phyloP scores from a whole-genome alignment of 2,888 invertebrate genomes.

The Athalia rosae region DNA sequence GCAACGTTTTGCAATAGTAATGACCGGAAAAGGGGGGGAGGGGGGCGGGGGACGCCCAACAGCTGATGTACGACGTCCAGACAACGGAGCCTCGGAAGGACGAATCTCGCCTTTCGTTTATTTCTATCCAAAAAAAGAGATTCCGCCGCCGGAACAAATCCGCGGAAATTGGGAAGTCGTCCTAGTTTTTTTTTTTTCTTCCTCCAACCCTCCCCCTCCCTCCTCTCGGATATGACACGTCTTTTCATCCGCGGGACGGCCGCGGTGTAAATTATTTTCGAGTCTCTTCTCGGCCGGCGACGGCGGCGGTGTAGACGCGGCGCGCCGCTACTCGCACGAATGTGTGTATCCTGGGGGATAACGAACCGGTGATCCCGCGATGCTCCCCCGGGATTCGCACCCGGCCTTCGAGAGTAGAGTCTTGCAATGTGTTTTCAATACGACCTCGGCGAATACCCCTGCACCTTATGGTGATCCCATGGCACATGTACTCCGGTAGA shows the following conservation, averaged over 20 bases:
- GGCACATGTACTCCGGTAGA: conserved; percentile 63
- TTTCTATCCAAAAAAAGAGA: too few relatives aligned
- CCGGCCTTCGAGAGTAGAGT: conserved; percentile 52
- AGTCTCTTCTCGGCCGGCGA: too few relatives aligned
- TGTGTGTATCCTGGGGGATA: conserved; percentile 58
- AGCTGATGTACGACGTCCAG: conserved; percentile 51
- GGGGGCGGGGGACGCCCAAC: conserved; percentile 3
- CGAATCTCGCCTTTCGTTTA: too few relatives aligned
- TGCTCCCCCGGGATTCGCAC: conserved; percentile 57
- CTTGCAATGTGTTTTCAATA: conserved; percentile 60
- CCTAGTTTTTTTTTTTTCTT: too few relatives aligned
- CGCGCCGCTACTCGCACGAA: too few relatives aligned
- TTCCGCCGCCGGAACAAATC: too few relatives aligned
- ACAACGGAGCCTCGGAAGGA: background rate
- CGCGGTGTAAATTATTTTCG: too few relatives aligned
- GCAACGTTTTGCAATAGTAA: conserved; percentile 47
- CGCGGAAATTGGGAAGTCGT: too few relatives aligned
- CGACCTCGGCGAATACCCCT: conserved; percentile 68
- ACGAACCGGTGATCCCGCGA: conserved; percentile 69
- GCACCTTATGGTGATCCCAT: conserved; percentile 73
- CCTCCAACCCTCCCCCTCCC: background rate
- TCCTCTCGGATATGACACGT: too few relatives aligned
- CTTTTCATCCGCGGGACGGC: too few relatives aligned
- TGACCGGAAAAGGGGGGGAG: conserved; percentile 32
- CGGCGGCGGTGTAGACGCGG: too few relatives aligned